These are phyloP conservation scores for Panthera tigris DNA, from an alignment of 2,113 vertebrate species.

Conservation along the genomic window DNA sequence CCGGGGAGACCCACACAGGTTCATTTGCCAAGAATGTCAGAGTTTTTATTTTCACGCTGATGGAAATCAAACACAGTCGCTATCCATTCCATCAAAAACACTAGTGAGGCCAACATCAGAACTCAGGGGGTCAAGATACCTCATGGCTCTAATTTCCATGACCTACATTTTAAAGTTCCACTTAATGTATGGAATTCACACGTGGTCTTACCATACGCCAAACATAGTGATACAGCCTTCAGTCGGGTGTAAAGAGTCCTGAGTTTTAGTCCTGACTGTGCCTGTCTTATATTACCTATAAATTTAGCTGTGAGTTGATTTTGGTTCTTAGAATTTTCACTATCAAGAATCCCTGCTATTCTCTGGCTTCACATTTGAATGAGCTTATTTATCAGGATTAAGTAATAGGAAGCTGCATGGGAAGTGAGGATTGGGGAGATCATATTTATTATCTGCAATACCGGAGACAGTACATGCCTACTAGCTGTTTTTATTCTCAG, in stretches of 20 bases:
- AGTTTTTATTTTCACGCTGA: slow-evolving; percentile 42
- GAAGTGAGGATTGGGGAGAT: background rate
- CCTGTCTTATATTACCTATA: background rate
- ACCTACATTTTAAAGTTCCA: background rate
- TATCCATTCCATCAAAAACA: slow-evolving; percentile 16
- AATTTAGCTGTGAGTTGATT: background rate
- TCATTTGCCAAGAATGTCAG: slow-evolving; percentile 48
- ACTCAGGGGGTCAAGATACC: background rate
- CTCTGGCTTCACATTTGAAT: background rate
- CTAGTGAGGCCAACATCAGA: background rate
- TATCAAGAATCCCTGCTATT: background rate
- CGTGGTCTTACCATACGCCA: background rate
- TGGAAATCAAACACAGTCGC: slow-evolving; percentile 40
- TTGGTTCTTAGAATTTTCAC: background rate
- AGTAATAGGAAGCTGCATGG: background rate
- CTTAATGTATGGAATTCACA: background rate
- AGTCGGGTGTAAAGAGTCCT: background rate
- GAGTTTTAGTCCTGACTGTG: background rate
- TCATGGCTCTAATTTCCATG: background rate
- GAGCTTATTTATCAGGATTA: background rate
- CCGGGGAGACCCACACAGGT: slow-evolving; percentile 35
- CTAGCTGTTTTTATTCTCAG: background rate
- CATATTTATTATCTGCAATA: background rate
- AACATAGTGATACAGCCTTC: background rate
- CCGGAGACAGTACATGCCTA: background rate